These are phyloP conservation scores for Cantharis lateralis DNA, from an alignment of 2,888 invertebrate genomes.

Conservation along the genomic window DNA sequence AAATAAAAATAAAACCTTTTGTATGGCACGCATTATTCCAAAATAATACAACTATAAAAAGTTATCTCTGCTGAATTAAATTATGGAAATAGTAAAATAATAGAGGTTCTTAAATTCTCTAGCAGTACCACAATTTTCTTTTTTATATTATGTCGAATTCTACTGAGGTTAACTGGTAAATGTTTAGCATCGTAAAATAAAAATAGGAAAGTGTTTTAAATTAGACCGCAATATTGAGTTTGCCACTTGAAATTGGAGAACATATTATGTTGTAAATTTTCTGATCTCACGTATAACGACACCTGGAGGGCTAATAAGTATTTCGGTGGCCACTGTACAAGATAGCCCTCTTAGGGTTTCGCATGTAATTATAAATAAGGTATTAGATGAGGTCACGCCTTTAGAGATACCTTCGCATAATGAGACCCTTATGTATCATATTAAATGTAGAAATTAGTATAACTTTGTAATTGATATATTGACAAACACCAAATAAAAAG, in stretches of 20 bases:
- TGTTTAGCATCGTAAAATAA: not conserved
- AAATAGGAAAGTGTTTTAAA: conserved; percentile 16
- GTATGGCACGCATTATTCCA: not conserved
- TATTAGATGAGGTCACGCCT: conserved; percentile 31
- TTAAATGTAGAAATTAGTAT: conserved; percentile 29
- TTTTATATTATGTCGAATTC: not conserved
- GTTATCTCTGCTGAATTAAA: not conserved
- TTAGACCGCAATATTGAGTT: conserved; percentile 23
- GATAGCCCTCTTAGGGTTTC: conserved; percentile 32
- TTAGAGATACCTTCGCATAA: conserved; percentile 33
- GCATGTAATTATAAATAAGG: conserved; percentile 33
- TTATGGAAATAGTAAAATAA: not conserved
- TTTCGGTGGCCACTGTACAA: conserved; percentile 30
- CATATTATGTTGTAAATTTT: conserved; percentile 30
- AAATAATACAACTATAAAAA: not conserved
- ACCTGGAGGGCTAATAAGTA: conserved; percentile 32
- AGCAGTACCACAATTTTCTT: not conserved
- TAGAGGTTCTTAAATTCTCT: not conserved
- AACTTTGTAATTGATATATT: conserved; percentile 12
- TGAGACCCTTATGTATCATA: conserved; percentile 34
- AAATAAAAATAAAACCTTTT: not conserved
- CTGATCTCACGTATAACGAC: conserved; percentile 29
- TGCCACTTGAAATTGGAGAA: conserved; percentile 22
- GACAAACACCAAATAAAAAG: not conserved
- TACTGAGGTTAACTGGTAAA: not conserved